A percentile compares a stretch with the other conserved stretches of the same genome.
These are phyloP conservation scores for Rhabdophis nuchalis DNA, from an alignment of 2,797 vertebrate species.

Conservation along the genomic window DNA sequence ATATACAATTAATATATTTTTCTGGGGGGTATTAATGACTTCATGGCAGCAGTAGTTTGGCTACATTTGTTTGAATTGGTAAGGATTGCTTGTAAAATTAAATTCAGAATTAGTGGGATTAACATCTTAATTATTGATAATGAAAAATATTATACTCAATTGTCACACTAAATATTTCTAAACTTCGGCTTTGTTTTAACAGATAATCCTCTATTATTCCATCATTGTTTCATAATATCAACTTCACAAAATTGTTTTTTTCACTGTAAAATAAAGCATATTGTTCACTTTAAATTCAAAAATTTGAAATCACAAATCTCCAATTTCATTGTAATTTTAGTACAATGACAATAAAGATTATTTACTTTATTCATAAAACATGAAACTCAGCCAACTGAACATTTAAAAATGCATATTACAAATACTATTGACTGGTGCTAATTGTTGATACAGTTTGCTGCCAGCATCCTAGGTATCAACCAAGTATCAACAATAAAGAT, in stretches of 20 bases:
- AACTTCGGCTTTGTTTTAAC: neutral
- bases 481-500: no score
- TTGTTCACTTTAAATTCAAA: neutral
- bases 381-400: no score
- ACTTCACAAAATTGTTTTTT: rapidly evolving
- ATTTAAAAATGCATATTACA: no score
- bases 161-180: neutral
- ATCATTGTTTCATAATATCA: neutral
- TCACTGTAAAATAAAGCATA: neutral
- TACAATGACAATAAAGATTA: no score
- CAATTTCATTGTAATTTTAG: no score
- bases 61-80: neutral
- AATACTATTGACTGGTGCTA: no score
- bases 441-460: no score
- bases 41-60: neutral
- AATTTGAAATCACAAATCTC: neutral
- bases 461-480: no score
- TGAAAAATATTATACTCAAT: neutral
- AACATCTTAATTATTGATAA: neutral
- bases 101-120: neutral
- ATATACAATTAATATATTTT: neutral
- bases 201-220: neutral
- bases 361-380: no score
- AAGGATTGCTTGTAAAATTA: neutral
- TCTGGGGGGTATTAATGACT: neutral